Conservation (phyloP, 2,888 invertebrate genomes). For the Sicus ferrugineus region DNA sequence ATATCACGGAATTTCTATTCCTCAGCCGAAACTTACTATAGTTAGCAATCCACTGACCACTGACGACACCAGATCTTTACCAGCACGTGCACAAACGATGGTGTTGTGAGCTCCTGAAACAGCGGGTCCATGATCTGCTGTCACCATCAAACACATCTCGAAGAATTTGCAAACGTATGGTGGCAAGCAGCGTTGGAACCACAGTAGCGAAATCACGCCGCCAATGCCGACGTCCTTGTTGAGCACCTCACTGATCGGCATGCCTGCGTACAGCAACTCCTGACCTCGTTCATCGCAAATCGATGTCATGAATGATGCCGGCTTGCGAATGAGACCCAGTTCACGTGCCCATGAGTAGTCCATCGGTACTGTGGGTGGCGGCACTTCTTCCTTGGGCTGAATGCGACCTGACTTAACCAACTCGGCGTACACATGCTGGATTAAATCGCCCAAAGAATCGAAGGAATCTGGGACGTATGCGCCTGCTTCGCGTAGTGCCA, state of each 20-base stretch:
- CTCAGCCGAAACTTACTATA: constrained; percentile 74
- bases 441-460: constrained; percentile 85
- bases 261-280: constrained; percentile 95
- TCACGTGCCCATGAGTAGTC: constrained; percentile 98
- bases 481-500: constrained; percentile 80
- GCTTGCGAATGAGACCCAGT: constrained; percentile 96
- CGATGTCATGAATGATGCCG: constrained; percentile 98
- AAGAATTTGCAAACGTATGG: constrained; percentile 95
- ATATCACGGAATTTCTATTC: background rate
- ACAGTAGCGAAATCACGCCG: constrained; percentile 94
- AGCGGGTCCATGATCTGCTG: constrained; percentile 98
- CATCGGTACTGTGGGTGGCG: constrained; percentile 99
- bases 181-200: constrained; percentile 98
- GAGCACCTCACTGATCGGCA: constrained; percentile 85
- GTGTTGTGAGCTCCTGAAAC: constrained; percentile 99
- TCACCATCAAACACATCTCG: constrained; percentile 98
- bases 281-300: constrained; percentile 99
- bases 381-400: constrained; percentile 87
- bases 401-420: constrained; percentile 85
- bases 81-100: constrained; percentile 95
- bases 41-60: constrained; percentile 96
- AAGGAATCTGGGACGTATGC: constrained; percentile 93
- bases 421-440: constrained; percentile 76
- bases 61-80: constrained; percentile 96
- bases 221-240: constrained; percentile 97